A percentile compares a stretch with the other conserved stretches of the same genome.
These are phyloP conservation scores for Mya arenaria DNA, from an alignment of 1,140 invertebrate species.

Conservation along the genomic window DNA sequence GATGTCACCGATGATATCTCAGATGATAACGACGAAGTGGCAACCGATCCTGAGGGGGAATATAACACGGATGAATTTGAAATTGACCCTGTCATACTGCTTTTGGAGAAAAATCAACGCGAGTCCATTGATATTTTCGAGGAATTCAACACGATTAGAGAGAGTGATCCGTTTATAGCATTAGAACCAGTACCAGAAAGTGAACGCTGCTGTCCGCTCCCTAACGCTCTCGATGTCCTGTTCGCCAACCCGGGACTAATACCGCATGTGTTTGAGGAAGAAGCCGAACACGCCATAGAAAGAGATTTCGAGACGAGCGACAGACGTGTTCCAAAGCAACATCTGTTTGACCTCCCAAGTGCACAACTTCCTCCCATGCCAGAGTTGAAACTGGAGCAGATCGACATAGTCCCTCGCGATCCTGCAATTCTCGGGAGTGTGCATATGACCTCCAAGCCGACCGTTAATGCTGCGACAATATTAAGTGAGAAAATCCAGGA, in stretches of 20 bases:
- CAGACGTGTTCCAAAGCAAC: neutral
- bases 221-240: constrained; percentile 15
- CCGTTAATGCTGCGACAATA: too few relatives aligned
- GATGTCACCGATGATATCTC: neutral
- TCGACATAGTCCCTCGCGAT: too few relatives aligned
- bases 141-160: neutral
- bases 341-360: too few relatives aligned
- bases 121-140: constrained; percentile 5
- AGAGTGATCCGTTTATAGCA: constrained; percentile 37
- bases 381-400: too few relatives aligned
- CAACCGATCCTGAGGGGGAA: too few relatives aligned
- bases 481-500: too few relatives aligned
- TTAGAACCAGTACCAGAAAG: neutral
- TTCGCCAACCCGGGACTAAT: constrained; percentile 16
- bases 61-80: neutral
- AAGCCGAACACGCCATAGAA: constrained; percentile 17
- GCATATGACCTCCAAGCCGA: too few relatives aligned
- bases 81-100: neutral
- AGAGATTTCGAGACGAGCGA: neutral
- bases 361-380: too few relatives aligned
- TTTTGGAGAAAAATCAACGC: constrained; percentile 9
- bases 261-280: constrained; percentile 18
- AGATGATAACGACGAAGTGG: neutral
- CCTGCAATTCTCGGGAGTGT: too few relatives aligned
- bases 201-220: neutral